phyloP scores from a whole-genome alignment of 2,113 vertebrate species.

The Pycnonotus jocosus region DNA sequence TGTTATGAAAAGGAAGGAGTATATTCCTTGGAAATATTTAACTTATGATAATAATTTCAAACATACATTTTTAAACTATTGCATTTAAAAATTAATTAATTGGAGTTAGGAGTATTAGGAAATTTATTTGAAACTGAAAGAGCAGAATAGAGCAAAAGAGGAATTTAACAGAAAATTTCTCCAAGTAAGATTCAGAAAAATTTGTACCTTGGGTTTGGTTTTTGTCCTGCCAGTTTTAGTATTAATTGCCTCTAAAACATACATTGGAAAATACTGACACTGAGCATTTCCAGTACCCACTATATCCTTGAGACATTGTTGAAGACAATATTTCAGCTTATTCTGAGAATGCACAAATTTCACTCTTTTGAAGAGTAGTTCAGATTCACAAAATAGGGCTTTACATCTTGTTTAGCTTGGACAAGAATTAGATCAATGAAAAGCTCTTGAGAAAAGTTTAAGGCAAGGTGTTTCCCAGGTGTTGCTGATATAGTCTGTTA shows the following conservation, averaged over 20 bases:
- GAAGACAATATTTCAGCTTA: not conserved
- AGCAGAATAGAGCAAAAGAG: not conserved
- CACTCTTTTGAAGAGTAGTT: not conserved
- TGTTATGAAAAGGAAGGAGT: not conserved
- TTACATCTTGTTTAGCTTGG: not conserved
- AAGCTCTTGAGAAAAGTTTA: not conserved
- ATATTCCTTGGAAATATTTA: not conserved
- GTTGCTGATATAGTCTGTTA: not conserved
- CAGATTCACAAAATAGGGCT: not conserved
- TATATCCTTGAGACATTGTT: not conserved
- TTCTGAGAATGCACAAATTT: not conserved
- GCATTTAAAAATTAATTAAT: not conserved
- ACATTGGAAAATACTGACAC: not conserved
- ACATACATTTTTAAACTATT: not conserved
- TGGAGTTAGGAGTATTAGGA: not conserved
- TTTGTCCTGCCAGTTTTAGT: not conserved
- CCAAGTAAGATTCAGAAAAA: not conserved
- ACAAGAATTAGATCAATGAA: not conserved
- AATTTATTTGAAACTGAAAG: not conserved
- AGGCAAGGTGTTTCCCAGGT: not conserved
- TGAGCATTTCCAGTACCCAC: not conserved
- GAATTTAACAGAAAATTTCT: not conserved
- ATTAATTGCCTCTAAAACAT: not conserved
- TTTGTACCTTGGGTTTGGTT: not conserved
- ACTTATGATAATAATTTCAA: not conserved